Evolutionary conservation across 2,797 vertebrate species (phyloP), one percentile per base, ranked within the genome.

Genomic region (Sparidentex hasta): DNA sequence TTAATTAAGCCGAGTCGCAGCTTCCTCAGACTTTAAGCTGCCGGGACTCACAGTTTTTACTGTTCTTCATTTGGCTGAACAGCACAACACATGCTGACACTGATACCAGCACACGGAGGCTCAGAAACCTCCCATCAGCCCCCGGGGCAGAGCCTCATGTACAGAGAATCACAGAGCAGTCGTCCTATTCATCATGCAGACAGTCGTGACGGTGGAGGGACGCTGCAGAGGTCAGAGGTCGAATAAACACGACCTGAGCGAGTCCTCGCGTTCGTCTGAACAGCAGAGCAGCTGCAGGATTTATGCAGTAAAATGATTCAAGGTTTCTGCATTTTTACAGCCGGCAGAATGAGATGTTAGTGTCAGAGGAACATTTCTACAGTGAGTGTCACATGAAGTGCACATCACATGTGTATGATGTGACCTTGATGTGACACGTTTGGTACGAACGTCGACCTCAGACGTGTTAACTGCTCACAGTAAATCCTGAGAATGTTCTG

Each of bases 1-100:
- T 47, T 84, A 71, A 82, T 79, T 81, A 58, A 78, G 48, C 59
- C 7, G 21, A n/a, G 71, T 52, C 2, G 73, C 3, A 25, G 64
- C 52, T 16, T 38, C 41, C 20, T 68, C 17, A 11, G 17, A 21
- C 23, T 57, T 25, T 50, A 20, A 51, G 62, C 62, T 17, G 2
- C 43, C 38, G 62, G 62, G 65, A 71, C 44, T 57, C 33, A 6
- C 69, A 50, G 73, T 25, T 70, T 64, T 62, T n/a, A 62, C 48
- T 14, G 52, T 54, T 27, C 4, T 18, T 62, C 62, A 2, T 66
- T 47, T 48, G 25, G 5, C 18, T 23, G 17, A 72, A 17, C 46
- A 43, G 41, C 17, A 51, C 48, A 61, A n/a, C 48, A 17, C 65
- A 21, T 2, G 12, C 56, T n/a, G 66, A 75, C 17, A 21, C 0